Percentiles rank a stretch among this genome's conserved stretches.
These are phyloP conservation scores for Epinephelus cyanopodus DNA, from an alignment of 2,113 vertebrate species.

Conservation along the genomic window DNA sequence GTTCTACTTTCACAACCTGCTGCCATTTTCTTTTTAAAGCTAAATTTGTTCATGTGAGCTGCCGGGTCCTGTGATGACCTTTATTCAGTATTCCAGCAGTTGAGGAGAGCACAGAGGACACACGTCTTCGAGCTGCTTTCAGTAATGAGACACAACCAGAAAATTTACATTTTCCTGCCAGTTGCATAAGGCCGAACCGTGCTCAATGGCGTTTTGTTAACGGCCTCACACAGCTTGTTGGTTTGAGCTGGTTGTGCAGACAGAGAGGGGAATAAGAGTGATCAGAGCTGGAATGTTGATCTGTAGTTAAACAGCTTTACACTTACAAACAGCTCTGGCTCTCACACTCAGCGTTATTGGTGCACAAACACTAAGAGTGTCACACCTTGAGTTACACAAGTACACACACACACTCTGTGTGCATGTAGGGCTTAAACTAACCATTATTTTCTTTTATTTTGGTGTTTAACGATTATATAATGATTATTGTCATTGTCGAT, in stretches of 20 bases:
- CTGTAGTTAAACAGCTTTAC: constrained; percentile 83
- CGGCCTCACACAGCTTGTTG: constrained; percentile 3
- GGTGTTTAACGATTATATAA: too few relatives aligned
- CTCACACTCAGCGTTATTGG: constrained; percentile 43
- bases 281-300: constrained; percentile 83
- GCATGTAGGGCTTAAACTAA: neutral
- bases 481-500: too few relatives aligned
- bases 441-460: neutral
- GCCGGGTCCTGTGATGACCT: constrained; percentile 12
- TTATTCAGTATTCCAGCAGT: neutral
- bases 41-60: neutral
- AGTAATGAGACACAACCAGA: constrained; percentile 23
- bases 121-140: constrained; percentile 24
- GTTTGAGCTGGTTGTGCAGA: constrained; percentile 44
- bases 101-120: neutral
- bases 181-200: constrained; percentile 38
- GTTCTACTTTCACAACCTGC: constrained; percentile 6
- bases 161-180: constrained; percentile 21
- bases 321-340: constrained; percentile 65
- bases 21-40: neutral
- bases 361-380: constrained; percentile 55
- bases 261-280: constrained; percentile 64
- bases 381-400: constrained; percentile 41
- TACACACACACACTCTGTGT: constrained; percentile 10
- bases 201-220: constrained; percentile 53